phyloP scores from a whole-genome alignment of 2,113 vertebrate species.

The Salvelinus sp. region DNA sequence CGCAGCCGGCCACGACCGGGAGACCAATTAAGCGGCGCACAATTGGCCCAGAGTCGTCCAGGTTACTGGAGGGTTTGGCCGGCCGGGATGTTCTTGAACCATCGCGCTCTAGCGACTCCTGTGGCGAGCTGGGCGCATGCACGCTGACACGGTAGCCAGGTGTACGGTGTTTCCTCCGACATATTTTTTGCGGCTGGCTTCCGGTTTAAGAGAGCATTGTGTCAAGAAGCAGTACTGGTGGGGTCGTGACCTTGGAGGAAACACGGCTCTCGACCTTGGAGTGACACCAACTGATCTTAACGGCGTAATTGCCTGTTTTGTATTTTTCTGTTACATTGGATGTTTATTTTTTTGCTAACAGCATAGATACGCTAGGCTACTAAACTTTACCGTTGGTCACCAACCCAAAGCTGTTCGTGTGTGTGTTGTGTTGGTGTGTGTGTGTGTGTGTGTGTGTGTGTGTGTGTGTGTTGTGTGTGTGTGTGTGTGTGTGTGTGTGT shows the following conservation, averaged over 20 bases:
- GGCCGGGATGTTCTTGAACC: too few relatives aligned
- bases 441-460: neutral
- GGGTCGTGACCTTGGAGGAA: too few relatives aligned
- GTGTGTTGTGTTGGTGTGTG: neutral
- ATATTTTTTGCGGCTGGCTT: constrained; percentile 41
- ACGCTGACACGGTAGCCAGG: too few relatives aligned
- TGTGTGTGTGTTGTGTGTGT: neutral
- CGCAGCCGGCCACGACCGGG: too few relatives aligned
- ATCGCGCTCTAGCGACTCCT: too few relatives aligned
- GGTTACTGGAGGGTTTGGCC: too few relatives aligned
- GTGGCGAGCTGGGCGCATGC: too few relatives aligned
- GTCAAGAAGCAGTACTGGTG: too few relatives aligned
- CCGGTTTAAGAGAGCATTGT: too few relatives aligned
- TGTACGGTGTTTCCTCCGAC: constrained; percentile 10
- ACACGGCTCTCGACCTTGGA: neutral
- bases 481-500: too few relatives aligned
- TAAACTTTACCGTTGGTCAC: constrained; percentile 10
- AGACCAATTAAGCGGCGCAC: too few relatives aligned
- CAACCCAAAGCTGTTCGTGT: constrained; percentile 8
- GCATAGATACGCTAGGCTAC: constrained; percentile 23
- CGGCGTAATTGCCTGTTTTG: constrained; percentile 56
- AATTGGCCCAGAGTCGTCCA: too few relatives aligned
- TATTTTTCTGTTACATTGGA: constrained; percentile 43
- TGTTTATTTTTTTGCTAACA: constrained; percentile 40
- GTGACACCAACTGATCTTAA: constrained; percentile 32